Base-by-base conservation (phyloP, 2,797 vertebrate species). In the Enteromius fasciolatus region DNA sequence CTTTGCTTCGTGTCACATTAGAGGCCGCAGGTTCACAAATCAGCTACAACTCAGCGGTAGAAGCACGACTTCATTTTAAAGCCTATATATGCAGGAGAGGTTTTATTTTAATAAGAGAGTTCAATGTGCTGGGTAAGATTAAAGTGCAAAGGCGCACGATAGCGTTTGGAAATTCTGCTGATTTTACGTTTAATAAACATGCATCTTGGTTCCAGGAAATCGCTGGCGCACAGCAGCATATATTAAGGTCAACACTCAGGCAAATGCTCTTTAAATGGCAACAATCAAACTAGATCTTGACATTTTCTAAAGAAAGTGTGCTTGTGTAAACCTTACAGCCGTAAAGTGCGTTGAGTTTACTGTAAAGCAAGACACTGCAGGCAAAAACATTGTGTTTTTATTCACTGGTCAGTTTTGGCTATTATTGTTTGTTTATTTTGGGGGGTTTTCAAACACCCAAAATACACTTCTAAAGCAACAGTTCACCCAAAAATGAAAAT, bases 191-290 rank as follows among this genome's bases (percentile, higher is more conserved):
- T 64, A 77, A 77, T 77, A 61, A 63, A 63, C 25, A 41, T 61
- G n/a, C 57, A 77, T 77, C 57, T 61, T 64, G 57, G 23, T 77
- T 77, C 57, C 10, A 28, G 75, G 57, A 77, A 77, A 61, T 28
- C 75, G 4, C 36, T 9, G 50, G 5, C 6, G 72, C n/a, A 14
- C 31, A 5, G 15, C 23, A 12, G 36, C 17, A 20, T 10, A 10
- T 46, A 33, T 63, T 64, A 63, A 61, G 28, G 41, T 48, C 75
- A 77, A 77, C 75, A 64, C 57, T 64, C 59, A 1, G 3, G 59
- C 17, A 77, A 64, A 77, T 77, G 36, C 23, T 14, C 54, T 77
- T 64, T 77, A 77, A 77, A 77, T 77, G 41, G 25, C 25, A 31
- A 63, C 25, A 48, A 64, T 77, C 59, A 31, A 61, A 63, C 41